Percentiles rank a stretch among this genome's conserved stretches.
phyloP scores from a whole-genome alignment of 2,113 vertebrate species.

The Campylomormyrus tamandua region DNA sequence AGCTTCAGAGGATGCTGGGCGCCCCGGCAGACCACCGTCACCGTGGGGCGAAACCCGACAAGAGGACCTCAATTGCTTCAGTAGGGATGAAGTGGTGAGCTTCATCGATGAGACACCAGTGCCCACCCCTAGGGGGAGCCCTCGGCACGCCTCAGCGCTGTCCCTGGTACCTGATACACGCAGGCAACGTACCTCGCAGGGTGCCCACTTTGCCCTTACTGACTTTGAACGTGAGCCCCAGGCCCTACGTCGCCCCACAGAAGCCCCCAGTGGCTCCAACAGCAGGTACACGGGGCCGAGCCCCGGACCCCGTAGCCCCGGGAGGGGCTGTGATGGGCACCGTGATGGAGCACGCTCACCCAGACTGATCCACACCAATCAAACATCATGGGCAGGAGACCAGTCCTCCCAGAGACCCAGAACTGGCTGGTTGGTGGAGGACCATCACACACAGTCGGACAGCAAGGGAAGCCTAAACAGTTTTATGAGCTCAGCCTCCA shows the following conservation, averaged over 20 bases:
- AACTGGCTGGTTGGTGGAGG: constrained; percentile 56
- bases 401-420: constrained; percentile 42
- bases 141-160: constrained; percentile 59
- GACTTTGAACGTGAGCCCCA: constrained; percentile 77
- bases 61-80: constrained; percentile 64
- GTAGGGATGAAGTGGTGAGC: constrained; percentile 70
- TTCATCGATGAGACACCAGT: constrained; percentile 71
- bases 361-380: constrained; percentile 36
- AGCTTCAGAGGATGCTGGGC: constrained; percentile 70
- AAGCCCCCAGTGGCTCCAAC: constrained; percentile 40
- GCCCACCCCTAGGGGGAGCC: constrained; percentile 64
- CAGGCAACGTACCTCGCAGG: constrained; percentile 45
- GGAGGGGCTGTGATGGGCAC: constrained; percentile 32
- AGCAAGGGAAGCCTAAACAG: constrained; percentile 74
- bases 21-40: constrained; percentile 56
- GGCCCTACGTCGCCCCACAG: constrained; percentile 55
- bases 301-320: constrained; percentile 27
- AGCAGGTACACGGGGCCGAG: constrained; percentile 17
- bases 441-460: constrained; percentile 52
- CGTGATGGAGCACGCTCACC: constrained; percentile 26
- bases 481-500: constrained; percentile 75
- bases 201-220: constrained; percentile 68
- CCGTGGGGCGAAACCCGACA: constrained; percentile 56
- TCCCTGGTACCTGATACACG: constrained; percentile 63
- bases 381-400: constrained; percentile 36